Percentiles rank a stretch among this genome's conserved stretches.
Conservation (phyloP, 2,888 invertebrate genomes). For the Labia minor region DNA sequence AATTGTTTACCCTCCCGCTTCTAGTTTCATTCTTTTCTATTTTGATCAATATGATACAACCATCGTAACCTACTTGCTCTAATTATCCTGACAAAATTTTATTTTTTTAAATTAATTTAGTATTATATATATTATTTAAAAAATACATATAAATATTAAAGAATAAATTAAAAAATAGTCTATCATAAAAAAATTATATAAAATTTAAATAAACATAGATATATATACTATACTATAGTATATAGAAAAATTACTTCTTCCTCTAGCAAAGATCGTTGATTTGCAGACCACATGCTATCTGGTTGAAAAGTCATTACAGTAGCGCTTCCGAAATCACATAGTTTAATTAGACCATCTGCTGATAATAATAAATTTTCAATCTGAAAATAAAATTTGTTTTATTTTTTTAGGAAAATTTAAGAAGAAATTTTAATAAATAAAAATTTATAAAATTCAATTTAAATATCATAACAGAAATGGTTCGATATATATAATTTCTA, state of each 20-base stretch:
- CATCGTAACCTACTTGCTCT: too few species aligned
- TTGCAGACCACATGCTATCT: conserved; percentile 83
- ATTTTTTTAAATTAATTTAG: too few species aligned
- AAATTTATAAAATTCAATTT: background rate
- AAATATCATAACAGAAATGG: background rate
- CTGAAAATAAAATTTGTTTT: conserved; percentile 33
- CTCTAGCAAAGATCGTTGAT: conserved; percentile 80
- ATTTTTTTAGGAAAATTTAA: too few species aligned
- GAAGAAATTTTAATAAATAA: background rate
- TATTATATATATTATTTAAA: too few species aligned
- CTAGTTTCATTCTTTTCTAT: too few species aligned
- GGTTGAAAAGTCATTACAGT: conserved; percentile 72
- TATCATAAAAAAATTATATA: conserved; percentile 13
- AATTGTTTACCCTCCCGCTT: background rate
- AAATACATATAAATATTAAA: too few species aligned
- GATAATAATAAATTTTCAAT: conserved; percentile 89
- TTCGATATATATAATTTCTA: background rate
- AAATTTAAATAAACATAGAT: conserved; percentile 15
- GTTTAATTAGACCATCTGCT: conserved; percentile 71
- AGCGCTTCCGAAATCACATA: conserved; percentile 97
- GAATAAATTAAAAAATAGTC: conserved; percentile 13
- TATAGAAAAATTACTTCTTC: conserved; percentile 61
- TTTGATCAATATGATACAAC: too few species aligned
- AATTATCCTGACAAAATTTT: too few species aligned
- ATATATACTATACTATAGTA: conserved; percentile 20